Percentiles rank a stretch among this genome's conserved stretches.
Evolutionary conservation across 1,140 invertebrate genomes (phyloP).

Genomic region (Manduca sexta): DNA sequence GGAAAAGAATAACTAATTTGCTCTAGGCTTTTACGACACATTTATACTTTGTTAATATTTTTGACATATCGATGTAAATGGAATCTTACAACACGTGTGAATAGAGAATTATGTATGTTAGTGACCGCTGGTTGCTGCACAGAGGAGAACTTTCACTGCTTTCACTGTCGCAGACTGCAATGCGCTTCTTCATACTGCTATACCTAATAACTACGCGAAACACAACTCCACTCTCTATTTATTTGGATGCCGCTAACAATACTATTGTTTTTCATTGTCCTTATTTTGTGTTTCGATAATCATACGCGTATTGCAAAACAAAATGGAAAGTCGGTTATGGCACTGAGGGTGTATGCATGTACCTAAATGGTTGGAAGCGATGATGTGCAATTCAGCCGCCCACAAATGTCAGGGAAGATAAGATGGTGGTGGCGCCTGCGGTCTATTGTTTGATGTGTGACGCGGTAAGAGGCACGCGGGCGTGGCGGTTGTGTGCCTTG

Average conservation of each 20-base stretch:
- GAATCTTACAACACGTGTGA: slow-evolving; percentile 23
- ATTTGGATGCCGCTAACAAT: slow-evolving; percentile 54
- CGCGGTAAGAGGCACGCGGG: too few relatives aligned
- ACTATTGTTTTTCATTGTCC: slow-evolving; percentile 52
- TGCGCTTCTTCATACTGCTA: slow-evolving; percentile 38
- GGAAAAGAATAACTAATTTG: too few relatives aligned
- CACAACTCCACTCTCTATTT: slow-evolving; percentile 59
- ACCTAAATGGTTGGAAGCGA: slow-evolving; percentile 44
- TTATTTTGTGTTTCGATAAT: slow-evolving; percentile 48
- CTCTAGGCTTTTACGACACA: too few relatives aligned
- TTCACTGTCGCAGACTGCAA: slow-evolving; percentile 52
- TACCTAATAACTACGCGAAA: slow-evolving; percentile 33
- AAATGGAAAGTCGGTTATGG: slow-evolving; percentile 56
- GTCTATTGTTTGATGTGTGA: slow-evolving; percentile 41
- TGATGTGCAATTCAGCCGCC: slow-evolving; percentile 56
- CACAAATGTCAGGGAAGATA: slow-evolving; percentile 39
- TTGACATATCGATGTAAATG: background rate
- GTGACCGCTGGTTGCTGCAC: too few relatives aligned
- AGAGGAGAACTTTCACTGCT: slow-evolving; percentile 61
- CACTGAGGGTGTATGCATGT: slow-evolving; percentile 38
- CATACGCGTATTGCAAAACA: slow-evolving; percentile 46
- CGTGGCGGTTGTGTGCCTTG: too few relatives aligned
- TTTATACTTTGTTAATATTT: background rate
- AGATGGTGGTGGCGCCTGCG: slow-evolving; percentile 43
- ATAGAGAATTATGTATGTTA: slow-evolving; percentile 31